Conservation (phyloP, 2,113 vertebrate genomes). For the Panurus biarmicus region DNA sequence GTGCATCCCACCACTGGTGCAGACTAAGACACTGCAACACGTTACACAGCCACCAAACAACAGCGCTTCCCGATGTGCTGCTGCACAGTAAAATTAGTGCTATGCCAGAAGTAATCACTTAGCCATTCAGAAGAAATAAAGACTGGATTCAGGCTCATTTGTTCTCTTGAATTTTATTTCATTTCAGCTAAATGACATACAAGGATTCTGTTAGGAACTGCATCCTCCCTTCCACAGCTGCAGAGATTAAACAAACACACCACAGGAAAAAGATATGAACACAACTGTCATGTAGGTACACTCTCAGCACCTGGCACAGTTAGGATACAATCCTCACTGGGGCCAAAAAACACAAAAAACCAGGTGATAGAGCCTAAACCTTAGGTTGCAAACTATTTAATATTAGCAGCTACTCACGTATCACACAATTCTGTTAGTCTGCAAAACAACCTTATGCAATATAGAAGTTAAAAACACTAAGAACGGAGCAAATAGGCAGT, state of each 20-base stretch:
- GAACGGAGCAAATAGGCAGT: neutral
- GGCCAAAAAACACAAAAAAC: neutral
- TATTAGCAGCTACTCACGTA: neutral
- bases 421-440: neutral
- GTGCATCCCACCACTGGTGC: neutral
- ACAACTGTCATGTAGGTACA: neutral
- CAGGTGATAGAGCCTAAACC: neutral
- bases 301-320: neutral
- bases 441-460: neutral
- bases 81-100: neutral
- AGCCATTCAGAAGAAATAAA: neutral
- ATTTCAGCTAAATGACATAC: neutral
- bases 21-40: neutral
- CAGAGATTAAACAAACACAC: neutral
- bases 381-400: neutral
- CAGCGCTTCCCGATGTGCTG: fast-evolving
- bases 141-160: neutral
- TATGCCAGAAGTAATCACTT: neutral
- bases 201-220: neutral
- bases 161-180: neutral
- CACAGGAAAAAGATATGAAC: fast-evolving
- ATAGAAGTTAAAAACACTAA: neutral
- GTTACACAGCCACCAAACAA: neutral
- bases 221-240: neutral
- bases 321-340: neutral